Base-by-base conservation (phyloP, 2,888 invertebrate genomes). In the Dasysyrphus tricinctus region DNA sequence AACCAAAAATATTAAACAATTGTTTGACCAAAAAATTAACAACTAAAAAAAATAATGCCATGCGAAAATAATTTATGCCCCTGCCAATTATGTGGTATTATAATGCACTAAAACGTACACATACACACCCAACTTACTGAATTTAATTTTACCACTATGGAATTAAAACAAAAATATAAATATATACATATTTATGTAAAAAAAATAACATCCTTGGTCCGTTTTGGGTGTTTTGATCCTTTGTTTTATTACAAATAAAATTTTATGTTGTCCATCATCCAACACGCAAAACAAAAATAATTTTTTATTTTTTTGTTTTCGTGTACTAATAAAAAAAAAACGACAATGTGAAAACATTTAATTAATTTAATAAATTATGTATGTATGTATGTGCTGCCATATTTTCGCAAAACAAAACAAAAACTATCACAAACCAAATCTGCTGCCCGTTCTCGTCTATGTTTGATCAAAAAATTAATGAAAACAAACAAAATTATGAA, bases 361-460 rank as follows among this genome's bases (percentile, higher is more conserved):
- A 69, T 42, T 77, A 78, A 80, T 85, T 61, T 74, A 76, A 70
- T 77, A 67, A 80, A 69, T 77, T 85, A 70, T 85, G 73, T 85
- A 84, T 84, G 70, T 83, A 84, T 84, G 80, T 85, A 85, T 85
- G 77, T 85, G 73, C 73, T 24, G 73, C 81, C 72, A 63, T 69
- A 74, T 70, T 85, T 85, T 85, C 85, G 73, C 70, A 85, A 32
- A 32, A 32, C 5, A 32, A 32, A 32, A 32, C 32, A 44, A 65
- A 76, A 72, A 67, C 54, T 56, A 80, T 69, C 80, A 85, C 65
- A 63, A 72, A 69, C 73, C 73, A 85, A 81, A 85, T 77, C 77
- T 85, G 85, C 77, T 85, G 85, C 80, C 69, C 73, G 77, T 34
- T 80, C 61, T 72, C 63, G 44, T 85, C 47, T 67, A 74, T 81